These are phyloP conservation scores for Drosophila willistoni DNA, from an alignment of 1,140 invertebrate species.

Conservation along the genomic window DNA sequence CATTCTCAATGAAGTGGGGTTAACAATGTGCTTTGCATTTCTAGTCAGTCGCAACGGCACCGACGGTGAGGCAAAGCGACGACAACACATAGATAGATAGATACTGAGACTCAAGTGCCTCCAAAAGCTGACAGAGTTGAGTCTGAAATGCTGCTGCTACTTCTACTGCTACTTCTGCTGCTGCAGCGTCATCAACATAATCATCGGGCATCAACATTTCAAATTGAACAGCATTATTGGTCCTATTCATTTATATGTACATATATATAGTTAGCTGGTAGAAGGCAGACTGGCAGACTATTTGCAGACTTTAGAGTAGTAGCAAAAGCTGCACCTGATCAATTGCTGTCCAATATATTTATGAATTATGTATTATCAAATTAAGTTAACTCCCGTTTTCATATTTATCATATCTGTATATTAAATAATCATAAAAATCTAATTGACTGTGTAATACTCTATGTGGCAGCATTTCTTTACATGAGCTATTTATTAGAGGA, in stretches of 20 bases:
- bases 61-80: neutral
- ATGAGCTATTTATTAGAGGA: no score
- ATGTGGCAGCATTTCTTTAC: no score
- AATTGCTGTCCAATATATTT: no score
- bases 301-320: no score
- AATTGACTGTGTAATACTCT: no score
- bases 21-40: slow-evolving; percentile 77
- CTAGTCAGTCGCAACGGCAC: slow-evolving; percentile 34
- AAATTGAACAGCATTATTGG: slow-evolving; percentile 75
- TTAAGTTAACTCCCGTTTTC: no score
- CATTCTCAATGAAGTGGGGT: slow-evolving; percentile 79
- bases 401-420: no score
- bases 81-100: neutral
- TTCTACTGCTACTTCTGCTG: slow-evolving; percentile 28
- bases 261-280: neutral
- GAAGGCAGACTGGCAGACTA: no score
- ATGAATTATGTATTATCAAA: no score
- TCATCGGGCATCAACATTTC: slow-evolving; percentile 72
- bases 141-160: slow-evolving; percentile 16
- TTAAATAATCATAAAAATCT: no score
- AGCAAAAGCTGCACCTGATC: no score
- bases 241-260: neutral
- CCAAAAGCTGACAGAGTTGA: slow-evolving; percentile 16
- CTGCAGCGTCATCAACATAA: slow-evolving; percentile 71
- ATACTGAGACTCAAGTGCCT: slow-evolving; percentile 16